A percentile compares a stretch with the other conserved stretches of the same genome.
phyloP scores from a whole-genome alignment of 2,113 vertebrate species.

The Taxidea taxus region DNA sequence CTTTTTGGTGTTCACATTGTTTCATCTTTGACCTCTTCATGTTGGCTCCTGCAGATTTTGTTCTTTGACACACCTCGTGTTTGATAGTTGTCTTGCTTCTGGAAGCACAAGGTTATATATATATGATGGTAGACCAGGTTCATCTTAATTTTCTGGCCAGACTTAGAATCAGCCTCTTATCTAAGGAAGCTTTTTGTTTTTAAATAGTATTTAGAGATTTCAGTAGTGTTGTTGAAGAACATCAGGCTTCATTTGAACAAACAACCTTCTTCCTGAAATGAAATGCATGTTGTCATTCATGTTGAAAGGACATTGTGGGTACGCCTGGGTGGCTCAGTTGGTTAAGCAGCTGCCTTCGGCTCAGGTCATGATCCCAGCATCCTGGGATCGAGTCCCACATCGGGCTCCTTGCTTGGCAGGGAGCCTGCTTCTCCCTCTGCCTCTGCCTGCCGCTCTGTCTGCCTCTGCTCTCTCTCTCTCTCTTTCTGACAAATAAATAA shows the following conservation, averaged over 20 bases:
- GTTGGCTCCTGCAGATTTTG: not conserved
- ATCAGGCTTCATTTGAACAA: not conserved
- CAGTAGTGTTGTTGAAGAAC: not conserved
- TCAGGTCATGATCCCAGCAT: too few species aligned
- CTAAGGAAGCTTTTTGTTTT: not conserved
- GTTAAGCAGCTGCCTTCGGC: too few species aligned
- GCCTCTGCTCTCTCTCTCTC: too few species aligned
- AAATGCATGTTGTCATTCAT: not conserved
- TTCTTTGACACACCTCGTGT: not conserved
- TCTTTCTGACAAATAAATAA: too few species aligned
- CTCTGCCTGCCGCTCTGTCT: too few species aligned
- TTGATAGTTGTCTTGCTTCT: not conserved
- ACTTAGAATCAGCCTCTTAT: not conserved
- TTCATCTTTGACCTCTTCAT: not conserved
- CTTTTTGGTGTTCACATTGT: not conserved
- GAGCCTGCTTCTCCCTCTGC: too few species aligned
- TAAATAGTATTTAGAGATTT: not conserved
- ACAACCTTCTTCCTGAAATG: constrained; percentile 15
- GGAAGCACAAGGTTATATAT: not conserved
- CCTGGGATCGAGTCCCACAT: too few species aligned
- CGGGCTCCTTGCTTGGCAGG: too few species aligned
- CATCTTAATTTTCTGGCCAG: not conserved
- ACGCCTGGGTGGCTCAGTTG: too few species aligned
- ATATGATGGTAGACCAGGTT: not conserved
- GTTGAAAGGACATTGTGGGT: not conserved